Percentiles rank a stretch among this genome's conserved stretches.
Conservation (phyloP, 2,113 vertebrate species). For the Eleginops maclovinus region DNA sequence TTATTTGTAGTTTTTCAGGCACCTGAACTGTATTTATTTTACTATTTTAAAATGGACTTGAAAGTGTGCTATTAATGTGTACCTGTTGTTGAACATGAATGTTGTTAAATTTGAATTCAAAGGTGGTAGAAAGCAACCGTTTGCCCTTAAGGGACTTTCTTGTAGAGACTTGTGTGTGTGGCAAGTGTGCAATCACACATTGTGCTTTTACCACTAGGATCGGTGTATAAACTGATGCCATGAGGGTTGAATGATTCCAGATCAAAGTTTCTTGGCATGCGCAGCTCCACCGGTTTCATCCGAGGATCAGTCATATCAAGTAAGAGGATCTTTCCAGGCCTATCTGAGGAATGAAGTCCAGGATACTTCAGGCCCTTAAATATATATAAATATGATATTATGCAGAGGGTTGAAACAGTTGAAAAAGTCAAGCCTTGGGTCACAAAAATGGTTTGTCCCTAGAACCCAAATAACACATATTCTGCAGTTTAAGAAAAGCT, state of each 20-base stretch:
- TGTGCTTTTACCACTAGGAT: slow-evolving; percentile 83
- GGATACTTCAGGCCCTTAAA: slow-evolving; percentile 69
- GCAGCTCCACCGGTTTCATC: slow-evolving; percentile 82
- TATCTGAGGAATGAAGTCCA: slow-evolving; percentile 76
- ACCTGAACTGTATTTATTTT: background rate
- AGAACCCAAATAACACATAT: background rate
- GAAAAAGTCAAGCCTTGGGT: background rate
- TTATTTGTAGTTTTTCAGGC: background rate
- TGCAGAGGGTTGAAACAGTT: background rate
- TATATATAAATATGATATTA: background rate
- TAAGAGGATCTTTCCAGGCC: slow-evolving; percentile 86
- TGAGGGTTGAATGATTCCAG: slow-evolving; percentile 91
- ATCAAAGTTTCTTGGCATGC: slow-evolving; percentile 90
- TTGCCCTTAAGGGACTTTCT: background rate
- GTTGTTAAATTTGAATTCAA: background rate
- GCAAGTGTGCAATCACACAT: background rate
- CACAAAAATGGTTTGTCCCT: background rate
- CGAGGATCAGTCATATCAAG: slow-evolving; percentile 86
- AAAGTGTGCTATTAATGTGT: background rate
- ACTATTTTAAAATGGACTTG: background rate
- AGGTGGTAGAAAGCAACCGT: background rate
- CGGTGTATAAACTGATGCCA: slow-evolving; percentile 89
- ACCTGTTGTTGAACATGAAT: background rate
- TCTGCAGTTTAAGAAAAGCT: background rate
- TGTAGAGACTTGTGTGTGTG: background rate